A percentile compares a stretch with the other conserved stretches of the same genome.
phyloP scores from a whole-genome alignment of 2,113 vertebrate genomes.

The Petaurus breviceps region DNA sequence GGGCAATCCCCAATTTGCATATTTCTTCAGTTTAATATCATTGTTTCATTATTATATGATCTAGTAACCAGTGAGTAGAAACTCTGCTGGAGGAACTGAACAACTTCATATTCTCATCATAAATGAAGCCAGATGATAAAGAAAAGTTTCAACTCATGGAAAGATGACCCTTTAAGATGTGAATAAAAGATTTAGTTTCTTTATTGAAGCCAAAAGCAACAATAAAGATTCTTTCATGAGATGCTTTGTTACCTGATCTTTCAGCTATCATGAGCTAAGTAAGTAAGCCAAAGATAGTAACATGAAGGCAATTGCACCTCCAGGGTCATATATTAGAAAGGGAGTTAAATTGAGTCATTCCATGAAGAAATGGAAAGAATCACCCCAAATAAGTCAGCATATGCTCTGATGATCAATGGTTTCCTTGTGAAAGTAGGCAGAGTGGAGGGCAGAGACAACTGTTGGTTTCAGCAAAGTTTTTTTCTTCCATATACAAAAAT shows the following conservation, averaged over 20 bases:
- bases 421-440: background rate
- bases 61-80: background rate
- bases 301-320: background rate
- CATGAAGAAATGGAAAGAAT: background rate
- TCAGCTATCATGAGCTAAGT: background rate
- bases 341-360: background rate
- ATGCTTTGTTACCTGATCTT: background rate
- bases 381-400: background rate
- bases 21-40: background rate
- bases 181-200: background rate
- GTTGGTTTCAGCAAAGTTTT: background rate
- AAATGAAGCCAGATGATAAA: background rate
- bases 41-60: background rate
- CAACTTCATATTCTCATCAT: background rate
- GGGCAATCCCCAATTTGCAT: background rate
- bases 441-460: background rate
- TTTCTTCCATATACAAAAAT: background rate
- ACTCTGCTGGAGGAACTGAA: background rate
- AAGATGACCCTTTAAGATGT: background rate
- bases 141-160: background rate
- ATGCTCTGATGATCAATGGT: background rate
- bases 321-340: background rate
- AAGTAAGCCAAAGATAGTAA: background rate
- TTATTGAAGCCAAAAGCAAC: background rate
- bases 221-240: background rate